These are phyloP conservation scores for Rutpela maculata DNA, from an alignment of 2,888 invertebrate species.

Conservation along the genomic window DNA sequence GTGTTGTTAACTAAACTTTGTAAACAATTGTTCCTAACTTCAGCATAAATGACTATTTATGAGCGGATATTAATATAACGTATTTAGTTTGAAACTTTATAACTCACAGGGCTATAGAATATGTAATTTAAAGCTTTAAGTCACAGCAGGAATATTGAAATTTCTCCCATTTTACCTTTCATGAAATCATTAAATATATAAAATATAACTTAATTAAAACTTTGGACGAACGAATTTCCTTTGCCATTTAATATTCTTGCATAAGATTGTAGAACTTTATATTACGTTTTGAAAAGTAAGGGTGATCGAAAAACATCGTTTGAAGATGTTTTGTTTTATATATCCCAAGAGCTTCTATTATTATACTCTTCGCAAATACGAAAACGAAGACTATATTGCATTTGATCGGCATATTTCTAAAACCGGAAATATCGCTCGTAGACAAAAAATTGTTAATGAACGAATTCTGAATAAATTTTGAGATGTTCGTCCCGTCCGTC, in stretches of 20 bases:
- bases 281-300: neutral
- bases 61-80: neutral
- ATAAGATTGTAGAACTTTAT: conserved; percentile 7
- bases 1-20: neutral
- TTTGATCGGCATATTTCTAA: too few relatives aligned
- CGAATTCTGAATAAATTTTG: too few relatives aligned
- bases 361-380: too few relatives aligned
- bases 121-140: conserved; percentile 9
- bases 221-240: neutral
- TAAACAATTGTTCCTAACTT: conserved; percentile 5
- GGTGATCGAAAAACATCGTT: neutral
- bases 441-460: too few relatives aligned
- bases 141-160: conserved; percentile 4
- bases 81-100: conserved; percentile 5
- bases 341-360: neutral
- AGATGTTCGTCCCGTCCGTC: too few relatives aligned
- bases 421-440: too few relatives aligned
- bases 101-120: neutral
- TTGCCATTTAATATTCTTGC: conserved; percentile 12
- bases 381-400: too few relatives aligned
- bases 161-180: conserved; percentile 12
- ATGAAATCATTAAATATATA: conserved; percentile 16
- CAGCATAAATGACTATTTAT: neutral
- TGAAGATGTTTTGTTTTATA: neutral
- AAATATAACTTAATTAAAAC: conserved; percentile 19